These are phyloP conservation scores for Metopia argyrocephala DNA, from an alignment of 2,888 invertebrate species.

Conservation along the genomic window DNA sequence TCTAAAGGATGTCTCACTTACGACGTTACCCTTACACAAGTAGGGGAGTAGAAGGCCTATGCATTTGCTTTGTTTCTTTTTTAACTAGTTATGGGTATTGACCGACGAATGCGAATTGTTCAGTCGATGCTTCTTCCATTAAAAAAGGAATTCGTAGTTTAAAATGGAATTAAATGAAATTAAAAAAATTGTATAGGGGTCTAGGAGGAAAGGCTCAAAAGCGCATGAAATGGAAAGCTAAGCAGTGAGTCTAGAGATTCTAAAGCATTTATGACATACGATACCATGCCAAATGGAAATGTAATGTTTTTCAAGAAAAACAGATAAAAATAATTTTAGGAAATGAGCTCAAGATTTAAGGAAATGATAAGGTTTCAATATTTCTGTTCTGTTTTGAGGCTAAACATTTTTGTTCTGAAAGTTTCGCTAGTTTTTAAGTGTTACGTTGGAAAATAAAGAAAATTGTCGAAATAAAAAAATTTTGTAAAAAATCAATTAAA, in stretches of 20 bases:
- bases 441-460: too few species aligned
- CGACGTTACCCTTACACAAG: slow-evolving; percentile 18
- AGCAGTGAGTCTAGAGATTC: neutral
- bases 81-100: slow-evolving; percentile 34
- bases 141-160: neutral
- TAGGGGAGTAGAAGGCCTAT: neutral
- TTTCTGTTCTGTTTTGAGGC: too few species aligned
- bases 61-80: neutral
- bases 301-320: too few species aligned
- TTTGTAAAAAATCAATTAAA: too few species aligned
- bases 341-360: too few species aligned
- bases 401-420: too few species aligned
- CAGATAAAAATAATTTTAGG: too few species aligned
- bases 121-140: slow-evolving; percentile 11
- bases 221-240: neutral
- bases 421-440: too few species aligned
- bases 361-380: too few species aligned
- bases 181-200: neutral
- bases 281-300: too few species aligned
- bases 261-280: too few species aligned
- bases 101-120: slow-evolving; percentile 51
- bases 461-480: too few species aligned
- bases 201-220: neutral
- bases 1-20: slow-evolving; percentile 10
- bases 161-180: neutral